A percentile compares a stretch with the other conserved stretches of the same genome.
These are phyloP conservation scores for Atherinosoma microstoma DNA, from an alignment of 2,797 vertebrate genomes.

Conservation along the genomic window DNA sequence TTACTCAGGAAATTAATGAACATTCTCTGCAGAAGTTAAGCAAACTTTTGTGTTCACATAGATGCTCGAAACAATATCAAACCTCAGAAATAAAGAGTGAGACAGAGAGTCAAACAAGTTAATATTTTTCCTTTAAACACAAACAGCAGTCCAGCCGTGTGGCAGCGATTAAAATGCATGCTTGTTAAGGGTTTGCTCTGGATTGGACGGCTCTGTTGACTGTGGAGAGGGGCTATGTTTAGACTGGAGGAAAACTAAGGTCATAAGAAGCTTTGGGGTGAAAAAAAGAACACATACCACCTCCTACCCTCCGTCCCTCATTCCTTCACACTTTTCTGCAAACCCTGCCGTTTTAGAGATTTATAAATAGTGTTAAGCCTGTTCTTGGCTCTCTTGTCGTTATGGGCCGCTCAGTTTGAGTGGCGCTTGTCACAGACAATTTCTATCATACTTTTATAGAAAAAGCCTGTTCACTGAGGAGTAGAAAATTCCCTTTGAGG, in stretches of 20 bases:
- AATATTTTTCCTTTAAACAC: conserved; percentile 24
- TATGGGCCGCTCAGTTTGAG: conserved; percentile 78
- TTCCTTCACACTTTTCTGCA: conserved; percentile 80
- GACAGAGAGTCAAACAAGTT: conserved; percentile 20
- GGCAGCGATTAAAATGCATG: conserved; percentile 55
- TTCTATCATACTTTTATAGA: conserved; percentile 78
- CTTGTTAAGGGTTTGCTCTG: conserved; percentile 54
- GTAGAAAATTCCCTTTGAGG: conserved; percentile 71
- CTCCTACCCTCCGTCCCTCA: conserved; percentile 70
- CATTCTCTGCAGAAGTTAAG: conserved; percentile 21
- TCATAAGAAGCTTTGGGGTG: conserved; percentile 82
- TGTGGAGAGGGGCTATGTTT: conserved; percentile 71
- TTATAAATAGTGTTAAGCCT: conserved; percentile 85
- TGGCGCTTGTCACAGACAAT: conserved; percentile 83
- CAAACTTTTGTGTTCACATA: conserved; percentile 19
- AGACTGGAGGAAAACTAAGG: conserved; percentile 72
- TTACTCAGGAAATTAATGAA: conserved; percentile 71
- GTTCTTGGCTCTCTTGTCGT: conserved; percentile 78
- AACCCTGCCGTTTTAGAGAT: conserved; percentile 80
- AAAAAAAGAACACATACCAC: conserved; percentile 55
- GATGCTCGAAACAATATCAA: conserved; percentile 28
- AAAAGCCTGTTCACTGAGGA: conserved; percentile 57
- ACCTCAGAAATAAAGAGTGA: conserved; percentile 15
- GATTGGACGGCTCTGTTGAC: conserved; percentile 47
- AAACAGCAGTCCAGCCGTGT: conserved; percentile 63